Evolutionary conservation across 2,797 vertebrate species (phyloP).

Genomic region (Pangasius krempfi): DNA sequence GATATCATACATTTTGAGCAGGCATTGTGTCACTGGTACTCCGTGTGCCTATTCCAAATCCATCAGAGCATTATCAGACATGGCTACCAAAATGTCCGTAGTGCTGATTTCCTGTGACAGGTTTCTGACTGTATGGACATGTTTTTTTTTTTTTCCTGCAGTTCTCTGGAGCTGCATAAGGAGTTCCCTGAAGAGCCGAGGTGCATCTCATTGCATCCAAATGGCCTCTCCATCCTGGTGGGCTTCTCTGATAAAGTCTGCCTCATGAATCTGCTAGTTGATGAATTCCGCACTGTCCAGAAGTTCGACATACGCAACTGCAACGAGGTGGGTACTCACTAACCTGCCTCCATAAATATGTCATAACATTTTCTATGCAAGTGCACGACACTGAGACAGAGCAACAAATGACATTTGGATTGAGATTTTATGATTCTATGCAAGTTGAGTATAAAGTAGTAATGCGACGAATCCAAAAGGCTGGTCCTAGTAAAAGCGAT

Average conservation of each 20-base stretch:
- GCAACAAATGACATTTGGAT: not conserved
- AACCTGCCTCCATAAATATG: not conserved
- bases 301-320: constrained; percentile 80
- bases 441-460: not conserved
- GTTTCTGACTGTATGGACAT: not conserved
- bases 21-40: not conserved
- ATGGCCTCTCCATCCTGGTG: constrained; percentile 86
- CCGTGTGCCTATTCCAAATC: not conserved
- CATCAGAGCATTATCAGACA: not conserved
- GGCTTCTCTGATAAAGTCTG: constrained; percentile 91
- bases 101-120: not conserved
- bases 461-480: not conserved
- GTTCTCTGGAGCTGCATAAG: constrained; percentile 84
- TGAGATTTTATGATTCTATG: not conserved
- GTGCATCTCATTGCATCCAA: constrained; percentile 87
- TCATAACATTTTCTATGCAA: not conserved
- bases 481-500: not conserved
- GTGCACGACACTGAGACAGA: not conserved
- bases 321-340: not conserved
- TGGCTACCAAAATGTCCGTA: not conserved
- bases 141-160: constrained; percentile 50
- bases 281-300: constrained; percentile 85
- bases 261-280: constrained; percentile 86
- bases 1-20: not conserved
- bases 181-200: constrained; percentile 87